Base-by-base conservation (phyloP, 2,888 invertebrate genomes). In the Automeris io region DNA sequence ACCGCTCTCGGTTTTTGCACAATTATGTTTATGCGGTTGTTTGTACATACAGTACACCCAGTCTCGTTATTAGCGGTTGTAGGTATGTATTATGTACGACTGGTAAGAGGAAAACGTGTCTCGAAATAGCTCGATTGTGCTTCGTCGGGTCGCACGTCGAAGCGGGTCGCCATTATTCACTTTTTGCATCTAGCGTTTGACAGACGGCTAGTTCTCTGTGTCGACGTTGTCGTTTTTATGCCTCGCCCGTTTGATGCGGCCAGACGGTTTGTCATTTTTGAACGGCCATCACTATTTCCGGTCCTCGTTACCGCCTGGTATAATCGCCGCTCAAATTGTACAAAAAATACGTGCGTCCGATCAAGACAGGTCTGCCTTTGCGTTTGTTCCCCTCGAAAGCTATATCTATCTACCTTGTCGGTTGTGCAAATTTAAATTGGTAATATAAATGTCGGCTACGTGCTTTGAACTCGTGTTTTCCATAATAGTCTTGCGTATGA, bases 81-180 rank as follows among this genome's bases (percentile, higher is more conserved):
- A 45, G 50, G 42, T 65, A 61, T 58, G 62, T 70, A 65, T 64
- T 70, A 64, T 13, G 54, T 61, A 39, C 18, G 19, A 66, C 73
- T 67, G 61, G 66, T 68, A 75, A 56, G 74, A 80, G 80, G 79
- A 81, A 78, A 79, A 80, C 62, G 65, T 64, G 63, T 70, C 74
- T 78, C 64, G 65, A 79, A 80, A 79, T 80, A 79, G 77, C 73
- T 50, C 66, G 59, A 67, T 75, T 70, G 76, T 72, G 69, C 67
- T 65, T 59, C 64, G 62, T 45, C 48, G 57, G 59, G 55, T 58
- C 57, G 57, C 49, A 48, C 51, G 42, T 38, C 51, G 54, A 44
- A 64, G 60, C n/a, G n/a, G n/a, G 55, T 35, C 60, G 63, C 64
- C 67, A 75, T 76, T 79, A 78, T 75, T 75, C 74, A 71, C 70